These are phyloP conservation scores for Corvus hawaiiensis DNA, from an alignment of 2,113 vertebrate species.

Conservation along the genomic window DNA sequence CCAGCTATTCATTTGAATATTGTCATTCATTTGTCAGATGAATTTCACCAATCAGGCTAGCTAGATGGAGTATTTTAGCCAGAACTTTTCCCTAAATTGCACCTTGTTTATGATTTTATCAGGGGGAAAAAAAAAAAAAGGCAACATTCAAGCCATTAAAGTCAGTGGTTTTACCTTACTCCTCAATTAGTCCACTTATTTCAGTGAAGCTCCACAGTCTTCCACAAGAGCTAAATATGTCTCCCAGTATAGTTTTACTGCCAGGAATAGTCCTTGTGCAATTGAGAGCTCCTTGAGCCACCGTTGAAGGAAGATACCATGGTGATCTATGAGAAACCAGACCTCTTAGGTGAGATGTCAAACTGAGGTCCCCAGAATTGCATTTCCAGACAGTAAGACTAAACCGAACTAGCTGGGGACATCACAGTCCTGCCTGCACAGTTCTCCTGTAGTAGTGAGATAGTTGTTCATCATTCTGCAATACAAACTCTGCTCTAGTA, in stretches of 20 bases:
- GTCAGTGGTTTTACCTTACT: constrained; percentile 20
- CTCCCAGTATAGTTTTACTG: not conserved
- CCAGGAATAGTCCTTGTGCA: not conserved
- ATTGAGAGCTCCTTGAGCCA: not conserved
- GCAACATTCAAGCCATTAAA: not conserved
- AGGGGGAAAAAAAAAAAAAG: not conserved
- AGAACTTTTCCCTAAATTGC: not conserved
- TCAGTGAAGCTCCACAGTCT: not conserved
- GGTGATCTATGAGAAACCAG: not conserved
- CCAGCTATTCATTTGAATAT: not conserved
- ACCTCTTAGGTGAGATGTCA: not conserved
- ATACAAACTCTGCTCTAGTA: not conserved
- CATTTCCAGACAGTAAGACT: not conserved
- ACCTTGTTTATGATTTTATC: not conserved
- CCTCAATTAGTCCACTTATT: constrained; percentile 30
- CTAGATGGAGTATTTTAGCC: not conserved
- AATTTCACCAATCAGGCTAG: not conserved
- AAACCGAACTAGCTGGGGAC: not conserved
- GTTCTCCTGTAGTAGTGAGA: not conserved
- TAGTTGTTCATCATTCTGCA: not conserved
- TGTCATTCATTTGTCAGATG: not conserved
- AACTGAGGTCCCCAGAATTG: not conserved
- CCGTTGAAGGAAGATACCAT: not conserved
- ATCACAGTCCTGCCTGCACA: not conserved
- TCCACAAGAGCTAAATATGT: not conserved